phyloP scores from a whole-genome alignment of 2,888 invertebrate species.

The Cosmia pyralina region DNA sequence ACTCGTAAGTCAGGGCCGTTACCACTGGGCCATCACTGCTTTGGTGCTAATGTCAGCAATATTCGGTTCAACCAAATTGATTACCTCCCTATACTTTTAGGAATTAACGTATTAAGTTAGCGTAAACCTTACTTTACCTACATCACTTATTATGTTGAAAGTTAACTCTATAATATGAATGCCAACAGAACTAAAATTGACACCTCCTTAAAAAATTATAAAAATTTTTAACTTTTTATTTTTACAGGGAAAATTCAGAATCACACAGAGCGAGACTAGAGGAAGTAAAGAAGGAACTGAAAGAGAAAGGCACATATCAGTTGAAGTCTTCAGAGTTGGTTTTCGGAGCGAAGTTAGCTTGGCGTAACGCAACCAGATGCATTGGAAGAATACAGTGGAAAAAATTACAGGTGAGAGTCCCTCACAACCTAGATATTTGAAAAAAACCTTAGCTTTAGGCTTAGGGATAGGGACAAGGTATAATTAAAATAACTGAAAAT shows the following conservation, averaged over 20 bases:
- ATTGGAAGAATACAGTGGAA: conserved; percentile 99
- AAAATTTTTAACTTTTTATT: background rate
- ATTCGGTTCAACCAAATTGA: background rate
- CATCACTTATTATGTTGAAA: background rate
- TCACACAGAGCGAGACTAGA: conserved; percentile 94
- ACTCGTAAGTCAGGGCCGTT: too few species aligned
- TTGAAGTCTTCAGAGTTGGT: conserved; percentile 97
- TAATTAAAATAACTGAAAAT: too few species aligned
- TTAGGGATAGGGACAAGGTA: background rate
- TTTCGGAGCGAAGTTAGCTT: conserved; percentile 98
- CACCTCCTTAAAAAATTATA: too few species aligned
- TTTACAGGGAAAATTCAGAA: conserved; percentile 93
- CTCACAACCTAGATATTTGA: background rate
- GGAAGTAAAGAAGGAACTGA: conserved; percentile 94
- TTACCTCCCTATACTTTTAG: background rate
- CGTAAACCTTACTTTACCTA: background rate
- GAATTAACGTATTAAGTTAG: background rate
- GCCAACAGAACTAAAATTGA: too few species aligned
- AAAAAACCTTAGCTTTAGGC: background rate
- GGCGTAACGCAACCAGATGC: conserved; percentile 98
- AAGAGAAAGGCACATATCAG: conserved; percentile 95
- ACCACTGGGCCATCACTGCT: too few species aligned
- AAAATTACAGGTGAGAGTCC: conserved; percentile 94
- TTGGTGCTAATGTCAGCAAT: too few species aligned
- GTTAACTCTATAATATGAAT: background rate